These are phyloP conservation scores for Drosophila oshimai DNA, from an alignment of 1,140 invertebrate genomes.

Conservation along the genomic window DNA sequence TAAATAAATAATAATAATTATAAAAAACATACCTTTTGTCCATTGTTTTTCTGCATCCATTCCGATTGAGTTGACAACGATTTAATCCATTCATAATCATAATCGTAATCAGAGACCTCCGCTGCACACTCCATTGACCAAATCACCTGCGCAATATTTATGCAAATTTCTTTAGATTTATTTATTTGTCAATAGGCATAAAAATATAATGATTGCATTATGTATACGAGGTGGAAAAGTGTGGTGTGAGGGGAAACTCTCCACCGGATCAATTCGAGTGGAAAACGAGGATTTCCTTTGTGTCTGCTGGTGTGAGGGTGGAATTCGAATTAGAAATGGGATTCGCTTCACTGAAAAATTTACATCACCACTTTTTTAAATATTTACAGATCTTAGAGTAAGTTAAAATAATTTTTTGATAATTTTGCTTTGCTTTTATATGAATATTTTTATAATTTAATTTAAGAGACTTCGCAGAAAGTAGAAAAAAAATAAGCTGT, in stretches of 20 bases:
- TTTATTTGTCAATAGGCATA: conserved; percentile 69
- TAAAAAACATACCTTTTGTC: background rate
- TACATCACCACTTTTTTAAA: too few relatives aligned
- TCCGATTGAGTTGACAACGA: conserved; percentile 26
- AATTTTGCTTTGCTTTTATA: too few relatives aligned
- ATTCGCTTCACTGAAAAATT: background rate
- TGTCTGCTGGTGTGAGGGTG: background rate
- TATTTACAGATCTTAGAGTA: background rate
- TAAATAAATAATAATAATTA: background rate
- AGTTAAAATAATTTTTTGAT: background rate
- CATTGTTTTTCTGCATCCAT: background rate
- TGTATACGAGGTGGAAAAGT: background rate
- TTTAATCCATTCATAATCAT: background rate
- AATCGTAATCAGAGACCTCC: background rate
- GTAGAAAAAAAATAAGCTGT: too few relatives aligned
- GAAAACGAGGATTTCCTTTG: conserved; percentile 56
- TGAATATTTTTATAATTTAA: too few relatives aligned
- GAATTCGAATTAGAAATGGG: background rate
- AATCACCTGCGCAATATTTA: conserved; percentile 64
- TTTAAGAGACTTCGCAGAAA: too few relatives aligned
- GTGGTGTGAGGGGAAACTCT: background rate
- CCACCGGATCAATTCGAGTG: conserved; percentile 54
- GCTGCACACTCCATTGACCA: conserved; percentile 47
- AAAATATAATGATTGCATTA: conserved; percentile 73
- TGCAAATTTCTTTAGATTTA: conserved; percentile 58